Percentiles rank a stretch among this genome's conserved stretches.
phyloP scores from a whole-genome alignment of 2,888 invertebrate species.

The Galerucella nymphaeae region DNA sequence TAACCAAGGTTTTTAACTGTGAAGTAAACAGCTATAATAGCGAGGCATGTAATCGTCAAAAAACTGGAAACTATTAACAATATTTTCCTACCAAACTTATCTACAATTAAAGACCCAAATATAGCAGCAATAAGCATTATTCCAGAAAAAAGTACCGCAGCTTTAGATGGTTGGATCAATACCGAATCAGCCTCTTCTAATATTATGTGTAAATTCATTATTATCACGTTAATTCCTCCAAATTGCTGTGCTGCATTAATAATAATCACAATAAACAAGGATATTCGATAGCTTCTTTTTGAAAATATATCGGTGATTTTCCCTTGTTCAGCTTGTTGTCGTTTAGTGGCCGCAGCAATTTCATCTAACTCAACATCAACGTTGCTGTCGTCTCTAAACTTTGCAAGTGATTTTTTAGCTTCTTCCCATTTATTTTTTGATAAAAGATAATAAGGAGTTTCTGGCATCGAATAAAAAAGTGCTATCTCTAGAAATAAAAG shows the following conservation, averaged over 20 bases:
- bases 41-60: constrained; percentile 57
- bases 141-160: constrained; percentile 60
- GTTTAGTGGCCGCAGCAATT: constrained; percentile 57
- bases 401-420: constrained; percentile 56
- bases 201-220: constrained; percentile 63
- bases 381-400: constrained; percentile 52
- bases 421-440: constrained; percentile 58
- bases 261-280: constrained; percentile 60
- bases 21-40: constrained; percentile 60
- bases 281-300: constrained; percentile 60
- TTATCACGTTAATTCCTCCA: constrained; percentile 62
- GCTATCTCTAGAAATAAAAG: constrained; percentile 58
- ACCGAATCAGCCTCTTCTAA: constrained; percentile 59
- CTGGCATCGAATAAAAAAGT: constrained; percentile 56
- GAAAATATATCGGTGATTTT: constrained; percentile 58
- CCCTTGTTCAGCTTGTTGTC: constrained; percentile 60
- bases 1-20: constrained; percentile 54
- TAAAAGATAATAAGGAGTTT: constrained; percentile 61
- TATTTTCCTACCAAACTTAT: constrained; percentile 60
- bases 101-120: constrained; percentile 57
- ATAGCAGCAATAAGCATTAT: constrained; percentile 60
- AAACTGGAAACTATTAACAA: constrained; percentile 58
- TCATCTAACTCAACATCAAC: constrained; percentile 60
- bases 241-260: constrained; percentile 62
- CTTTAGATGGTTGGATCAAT: constrained; percentile 53